Conservation (phyloP, 2,797 vertebrate genomes). For the Betta splendens region DNA sequence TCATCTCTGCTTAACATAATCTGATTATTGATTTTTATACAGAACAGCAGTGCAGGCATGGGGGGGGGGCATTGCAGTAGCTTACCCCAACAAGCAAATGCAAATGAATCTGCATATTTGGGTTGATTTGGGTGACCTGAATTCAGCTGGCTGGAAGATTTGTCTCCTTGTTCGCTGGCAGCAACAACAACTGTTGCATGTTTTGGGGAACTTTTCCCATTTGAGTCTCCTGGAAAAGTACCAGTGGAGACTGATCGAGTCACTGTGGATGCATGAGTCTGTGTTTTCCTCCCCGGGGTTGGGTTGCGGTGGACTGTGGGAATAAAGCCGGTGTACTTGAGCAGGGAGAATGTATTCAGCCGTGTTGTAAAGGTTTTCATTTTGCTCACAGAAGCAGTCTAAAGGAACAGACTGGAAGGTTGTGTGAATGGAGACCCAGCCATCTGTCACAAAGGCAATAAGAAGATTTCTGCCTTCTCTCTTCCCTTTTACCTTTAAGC, state of each 20-base stretch:
- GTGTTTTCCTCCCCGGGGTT: constrained; percentile 37
- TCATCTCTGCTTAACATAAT: constrained; percentile 62
- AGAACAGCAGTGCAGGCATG: constrained; percentile 19
- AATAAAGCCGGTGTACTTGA: constrained; percentile 50
- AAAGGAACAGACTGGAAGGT: constrained; percentile 63
- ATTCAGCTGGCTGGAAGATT: constrained; percentile 64
- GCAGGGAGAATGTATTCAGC: constrained; percentile 63
- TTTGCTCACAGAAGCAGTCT: constrained; percentile 71
- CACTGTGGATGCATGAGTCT: constrained; percentile 39
- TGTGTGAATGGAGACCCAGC: constrained; percentile 65
- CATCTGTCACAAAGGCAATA: constrained; percentile 64
- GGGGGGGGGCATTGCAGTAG: constrained; percentile 46
- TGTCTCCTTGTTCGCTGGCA: constrained; percentile 34
- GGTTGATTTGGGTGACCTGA: constrained; percentile 71
- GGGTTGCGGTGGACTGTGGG: constrained; percentile 48
- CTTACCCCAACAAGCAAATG: constrained; percentile 49
- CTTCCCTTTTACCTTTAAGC: constrained; percentile 26
- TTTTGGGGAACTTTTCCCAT: too few species aligned
- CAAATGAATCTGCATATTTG: constrained; percentile 67
- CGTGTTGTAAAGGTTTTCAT: constrained; percentile 67
- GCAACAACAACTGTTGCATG: not conserved
- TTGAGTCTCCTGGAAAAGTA: too few species aligned
- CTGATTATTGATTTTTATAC: constrained; percentile 65
- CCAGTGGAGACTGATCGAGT: not conserved
- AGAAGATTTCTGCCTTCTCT: constrained; percentile 52